Conservation (phyloP, 2,888 invertebrate species). For the Chrysolina americana region DNA sequence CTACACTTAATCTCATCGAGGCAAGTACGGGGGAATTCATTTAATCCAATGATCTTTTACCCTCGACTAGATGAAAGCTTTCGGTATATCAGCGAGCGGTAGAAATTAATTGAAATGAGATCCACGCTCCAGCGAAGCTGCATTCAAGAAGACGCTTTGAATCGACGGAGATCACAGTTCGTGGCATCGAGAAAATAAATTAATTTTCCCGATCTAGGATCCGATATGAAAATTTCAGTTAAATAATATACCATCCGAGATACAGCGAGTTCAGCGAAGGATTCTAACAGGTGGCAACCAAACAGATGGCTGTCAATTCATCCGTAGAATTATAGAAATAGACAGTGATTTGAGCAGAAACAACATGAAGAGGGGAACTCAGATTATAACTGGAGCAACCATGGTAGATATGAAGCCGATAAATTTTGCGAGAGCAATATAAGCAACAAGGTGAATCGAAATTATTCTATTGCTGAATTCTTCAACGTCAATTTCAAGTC, state of each 20-base stretch:
- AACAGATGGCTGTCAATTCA: background rate
- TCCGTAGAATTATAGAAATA: too few relatives aligned
- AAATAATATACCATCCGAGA: background rate
- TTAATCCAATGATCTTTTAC: constrained; percentile 18
- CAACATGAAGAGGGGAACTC: too few relatives aligned
- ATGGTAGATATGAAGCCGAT: too few relatives aligned
- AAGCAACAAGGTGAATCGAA: too few relatives aligned
- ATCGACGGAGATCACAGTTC: background rate
- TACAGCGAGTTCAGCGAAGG: background rate
- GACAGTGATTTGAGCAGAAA: too few relatives aligned
- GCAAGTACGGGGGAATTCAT: background rate
- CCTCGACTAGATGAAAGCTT: constrained; percentile 1
- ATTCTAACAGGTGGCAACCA: background rate
- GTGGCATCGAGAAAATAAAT: background rate
- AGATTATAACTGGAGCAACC: too few relatives aligned
- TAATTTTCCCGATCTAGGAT: background rate
- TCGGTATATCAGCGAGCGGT: background rate
- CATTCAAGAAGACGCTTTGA: background rate
- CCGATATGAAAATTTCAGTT: constrained; percentile 2
- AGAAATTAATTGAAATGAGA: constrained; percentile 12
- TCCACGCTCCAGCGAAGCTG: background rate
- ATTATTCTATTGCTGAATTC: too few relatives aligned
- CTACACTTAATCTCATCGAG: background rate
- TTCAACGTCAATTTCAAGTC: too few relatives aligned
- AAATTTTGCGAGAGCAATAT: too few relatives aligned